These are phyloP conservation scores for Odocoileus virginianus DNA, from an alignment of 2,113 vertebrate species.

Conservation along the genomic window DNA sequence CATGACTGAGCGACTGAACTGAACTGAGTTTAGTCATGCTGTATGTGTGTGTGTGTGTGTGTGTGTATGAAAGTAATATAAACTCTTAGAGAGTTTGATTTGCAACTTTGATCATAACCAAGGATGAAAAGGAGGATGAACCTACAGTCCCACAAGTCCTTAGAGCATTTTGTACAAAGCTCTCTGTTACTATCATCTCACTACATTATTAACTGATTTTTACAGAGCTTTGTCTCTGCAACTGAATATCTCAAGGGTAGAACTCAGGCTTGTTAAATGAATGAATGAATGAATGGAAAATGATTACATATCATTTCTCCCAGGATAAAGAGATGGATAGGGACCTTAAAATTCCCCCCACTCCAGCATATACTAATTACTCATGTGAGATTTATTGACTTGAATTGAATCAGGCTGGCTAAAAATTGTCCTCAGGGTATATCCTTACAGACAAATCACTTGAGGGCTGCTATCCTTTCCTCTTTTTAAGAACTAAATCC, in stretches of 20 bases:
- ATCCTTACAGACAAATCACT: neutral
- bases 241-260: neutral
- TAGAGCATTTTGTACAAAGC: neutral
- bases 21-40: neutral
- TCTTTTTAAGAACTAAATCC: neutral
- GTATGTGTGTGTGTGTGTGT: neutral
- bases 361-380: neutral
- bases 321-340: neutral
- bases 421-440: neutral
- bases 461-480: neutral
- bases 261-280: neutral
- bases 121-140: neutral
- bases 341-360: neutral
- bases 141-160: neutral
- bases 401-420: neutral
- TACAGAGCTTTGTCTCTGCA: neutral
- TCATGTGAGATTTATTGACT: neutral
- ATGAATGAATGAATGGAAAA: neutral
- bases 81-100: neutral
- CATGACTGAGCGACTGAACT: neutral
- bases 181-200: neutral
- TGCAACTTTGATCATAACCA: neutral
- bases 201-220: neutral
- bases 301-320: neutral
- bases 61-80: neutral